A percentile compares a stretch with the other conserved stretches of the same genome.
Conservation (phyloP, 2,888 invertebrate species). For the Cylindroiulus punctatus region DNA sequence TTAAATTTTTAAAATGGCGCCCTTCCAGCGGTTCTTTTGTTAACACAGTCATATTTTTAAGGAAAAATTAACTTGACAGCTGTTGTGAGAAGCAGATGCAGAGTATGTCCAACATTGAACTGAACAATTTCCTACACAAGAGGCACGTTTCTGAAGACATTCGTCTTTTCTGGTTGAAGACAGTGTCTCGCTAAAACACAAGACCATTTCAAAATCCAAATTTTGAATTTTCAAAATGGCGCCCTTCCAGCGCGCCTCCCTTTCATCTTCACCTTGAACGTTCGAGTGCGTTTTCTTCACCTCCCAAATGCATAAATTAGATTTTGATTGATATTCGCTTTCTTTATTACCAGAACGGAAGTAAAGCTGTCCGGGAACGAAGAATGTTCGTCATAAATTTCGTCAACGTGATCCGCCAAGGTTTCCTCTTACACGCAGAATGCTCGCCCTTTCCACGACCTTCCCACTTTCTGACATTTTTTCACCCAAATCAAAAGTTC, state of each 20-base stretch:
- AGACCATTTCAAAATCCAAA: neutral
- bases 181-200: neutral
- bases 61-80: no score
- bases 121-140: no score
- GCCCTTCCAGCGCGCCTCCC: neutral
- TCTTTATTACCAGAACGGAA: slow-evolving; percentile 38
- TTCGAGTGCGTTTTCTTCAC: slow-evolving; percentile 24
- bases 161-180: neutral
- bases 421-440: slow-evolving; percentile 38
- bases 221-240: no score
- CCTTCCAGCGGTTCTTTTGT: no score
- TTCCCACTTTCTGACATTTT: slow-evolving; percentile 42
- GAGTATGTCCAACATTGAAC: no score
- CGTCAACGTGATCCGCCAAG: slow-evolving; percentile 37
- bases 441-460: slow-evolving; percentile 1
- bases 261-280: slow-evolving; percentile 32
- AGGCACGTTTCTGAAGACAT: neutral
- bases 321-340: slow-evolving; percentile 42
- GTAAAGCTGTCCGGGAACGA: slow-evolving; percentile 34
- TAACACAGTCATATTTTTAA: no score
- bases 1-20: no score
- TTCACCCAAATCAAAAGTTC: slow-evolving; percentile 42
- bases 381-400: slow-evolving; percentile 42
- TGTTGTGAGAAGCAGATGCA: no score
- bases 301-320: slow-evolving; percentile 38